A percentile compares a stretch with the other conserved stretches of the same genome.
Conservation (phyloP, 2,113 vertebrate genomes). For the Melanostigma gelatinosum region DNA sequence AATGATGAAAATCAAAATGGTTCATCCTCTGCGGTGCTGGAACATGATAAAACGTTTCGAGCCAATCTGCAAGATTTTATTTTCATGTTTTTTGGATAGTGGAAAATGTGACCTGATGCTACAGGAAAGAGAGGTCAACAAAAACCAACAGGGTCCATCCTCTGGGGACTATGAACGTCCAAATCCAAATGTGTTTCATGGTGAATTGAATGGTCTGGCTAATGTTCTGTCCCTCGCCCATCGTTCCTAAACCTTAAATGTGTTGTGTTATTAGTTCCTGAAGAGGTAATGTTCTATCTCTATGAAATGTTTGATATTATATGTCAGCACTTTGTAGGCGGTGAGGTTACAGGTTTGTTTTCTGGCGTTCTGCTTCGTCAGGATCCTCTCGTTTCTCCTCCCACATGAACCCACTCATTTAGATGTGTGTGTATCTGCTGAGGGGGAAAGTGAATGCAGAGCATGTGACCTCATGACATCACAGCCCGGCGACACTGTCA, state of each 20-base stretch:
- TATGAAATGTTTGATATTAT: no score
- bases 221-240: no score
- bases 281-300: neutral
- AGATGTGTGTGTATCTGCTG: conserved; percentile 13
- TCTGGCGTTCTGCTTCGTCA: conserved; percentile 1
- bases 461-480: conserved; percentile 58
- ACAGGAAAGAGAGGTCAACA: neutral
- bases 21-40: no score
- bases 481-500: conserved; percentile 14
- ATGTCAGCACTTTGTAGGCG: no score
- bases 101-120: neutral
- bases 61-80: neutral
- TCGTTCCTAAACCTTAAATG: neutral
- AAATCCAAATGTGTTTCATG: no score
- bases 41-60: no score
- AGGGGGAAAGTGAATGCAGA: conserved; percentile 58
- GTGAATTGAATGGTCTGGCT: no score
- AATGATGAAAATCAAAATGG: no score
- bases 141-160: no score
- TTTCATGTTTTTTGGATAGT: neutral
- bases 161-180: no score
- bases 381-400: conserved; percentile 11
- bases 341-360: neutral
- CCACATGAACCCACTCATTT: conserved; percentile 31
- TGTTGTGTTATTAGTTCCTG: neutral